Evolutionary conservation across 92 coral and sea anemone genomes (phyloP), one percentile per base, ranked within the genome.

Genomic region (Umimayanthus chanpuru): DNA sequence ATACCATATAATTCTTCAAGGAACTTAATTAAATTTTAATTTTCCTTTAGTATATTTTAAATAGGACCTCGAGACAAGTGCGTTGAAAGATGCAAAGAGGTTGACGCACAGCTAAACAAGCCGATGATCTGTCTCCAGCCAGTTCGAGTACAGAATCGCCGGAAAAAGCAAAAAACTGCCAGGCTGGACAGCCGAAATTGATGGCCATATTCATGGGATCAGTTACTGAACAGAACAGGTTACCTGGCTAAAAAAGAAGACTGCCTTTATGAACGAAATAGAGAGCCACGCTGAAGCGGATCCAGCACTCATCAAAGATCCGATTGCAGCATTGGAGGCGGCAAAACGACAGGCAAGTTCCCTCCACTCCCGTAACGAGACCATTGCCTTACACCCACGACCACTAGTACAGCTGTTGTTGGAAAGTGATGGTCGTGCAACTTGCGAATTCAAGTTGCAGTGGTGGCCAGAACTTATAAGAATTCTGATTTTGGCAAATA

Each of bases 211-310:
- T n/a, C n/a, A n/a, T n/a, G n/a, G n/a, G n/a, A n/a, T n/a, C n/a
- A n/a, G n/a, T n/a, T n/a, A n/a, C n/a, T n/a, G 89, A 85, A 40
- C 89, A 85, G 32, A 85, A 71, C n/a, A n/a, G 30, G 81, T 70
- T 5, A 23, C 73, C 21, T 5, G 8, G 0, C 8, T 85, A 2
- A 36, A 29, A 5, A 68, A 25, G 32, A 67, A 72, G n/a, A 79
- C 79, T 25, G 88, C 88, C 4, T 85, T 85, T 28, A 23, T 53
- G 2, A 40, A 85, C n/a, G 53, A 66, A 6, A 53, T 85, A 6
- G 79, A 16, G 8, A 9, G 4, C 14, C 80, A 85, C 64, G 40
- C 49, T 16, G 73, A 85, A 18, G 41, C 8, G 65, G 79, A 85
- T 16, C 79, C 67, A 23, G 88, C 49, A 0, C 88, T 77, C 14